Base-by-base conservation (phyloP, 2,888 invertebrate species). In the Eucriotettix oculatus region DNA sequence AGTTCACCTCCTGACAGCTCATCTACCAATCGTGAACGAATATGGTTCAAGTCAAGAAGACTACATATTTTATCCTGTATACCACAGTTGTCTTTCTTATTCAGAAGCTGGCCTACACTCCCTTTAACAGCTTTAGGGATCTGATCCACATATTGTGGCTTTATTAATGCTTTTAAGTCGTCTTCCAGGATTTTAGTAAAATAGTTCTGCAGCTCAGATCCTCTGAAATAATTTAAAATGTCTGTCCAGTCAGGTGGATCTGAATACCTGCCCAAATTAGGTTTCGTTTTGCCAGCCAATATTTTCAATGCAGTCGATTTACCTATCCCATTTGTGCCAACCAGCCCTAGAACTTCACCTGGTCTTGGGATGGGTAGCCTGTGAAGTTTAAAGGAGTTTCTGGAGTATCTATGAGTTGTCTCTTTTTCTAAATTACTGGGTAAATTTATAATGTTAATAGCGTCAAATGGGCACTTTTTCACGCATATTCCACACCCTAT, bases 401-500 rank as follows among this genome's bases (percentile, higher is more conserved):
- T 95, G 63, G 95, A 94, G 75, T 98, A 99, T 60, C 98, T 86
- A 78, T 99, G 99, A 52, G 98, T 99, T 0, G 98, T 99, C 72
- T 98, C 96, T 72, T 90, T 90, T 71, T 96, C 96, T 77, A 99
- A 80, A 75, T 99, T 99, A 69, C 96, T 97, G 55, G 99, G 99
- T 69, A 99, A 81, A 76, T 99, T 99, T 70, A 99, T 99, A 68
- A 99, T 99, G 54, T 87, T 90, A 68, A 99, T 95, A 9, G 99
- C 99, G 75, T 99, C 98, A 76, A 99, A 99, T 0, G 99, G 99
- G 72, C 99, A 99, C 92, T 99, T 99, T 93, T 48, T 12, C 62
- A 95, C 92, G 79, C 98, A 99, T 70, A 99, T 99, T 85, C 98
- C 98, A 76, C 98, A 99, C 69, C 98, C 98, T 69, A 99, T 99